A percentile compares a stretch with the other conserved stretches of the same genome.
Conservation (phyloP, 1,140 invertebrate genomes). For the Plodia interpunctella region DNA sequence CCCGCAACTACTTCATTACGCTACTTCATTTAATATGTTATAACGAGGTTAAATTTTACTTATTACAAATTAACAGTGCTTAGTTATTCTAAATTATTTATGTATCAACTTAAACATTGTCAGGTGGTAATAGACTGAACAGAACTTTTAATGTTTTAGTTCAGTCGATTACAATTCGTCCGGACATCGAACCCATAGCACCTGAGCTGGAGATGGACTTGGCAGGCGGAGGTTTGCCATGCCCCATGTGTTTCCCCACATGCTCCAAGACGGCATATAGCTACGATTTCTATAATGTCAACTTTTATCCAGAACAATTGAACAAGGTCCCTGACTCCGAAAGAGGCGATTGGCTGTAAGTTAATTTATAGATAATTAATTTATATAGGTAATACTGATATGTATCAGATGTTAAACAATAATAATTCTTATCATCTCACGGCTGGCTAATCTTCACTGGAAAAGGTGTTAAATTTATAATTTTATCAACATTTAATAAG, state of each 20-base stretch:
- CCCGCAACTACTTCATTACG: no score
- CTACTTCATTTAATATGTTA: no score
- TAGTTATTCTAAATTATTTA: no score
- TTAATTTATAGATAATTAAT: slow-evolving; percentile 13
- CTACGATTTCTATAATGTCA: slow-evolving; percentile 58
- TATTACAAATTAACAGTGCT: no score
- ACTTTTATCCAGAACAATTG: slow-evolving; percentile 51
- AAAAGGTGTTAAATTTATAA: no score
- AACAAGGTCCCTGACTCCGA: slow-evolving; percentile 47
- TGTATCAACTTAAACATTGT: no score
- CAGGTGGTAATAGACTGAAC: no score
- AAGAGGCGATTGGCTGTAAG: slow-evolving; percentile 61
- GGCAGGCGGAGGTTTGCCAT: slow-evolving; percentile 51
- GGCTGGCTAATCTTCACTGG: no score
- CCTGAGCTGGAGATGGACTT: slow-evolving; percentile 52
- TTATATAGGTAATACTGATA: not conserved
- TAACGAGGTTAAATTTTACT: no score
- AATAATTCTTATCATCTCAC: no score
- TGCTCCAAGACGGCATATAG: slow-evolving; percentile 63
- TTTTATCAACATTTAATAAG: no score
- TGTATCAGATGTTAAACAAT: no score
- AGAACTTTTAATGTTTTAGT: slow-evolving; percentile 36
- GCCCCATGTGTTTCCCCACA: slow-evolving; percentile 64
- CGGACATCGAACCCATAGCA: slow-evolving; percentile 39
- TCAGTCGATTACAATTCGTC: slow-evolving; percentile 55